Evolutionary conservation across 2,888 invertebrate genomes (phyloP).

Genomic region (Scaptodrosophila latifasciaeformis): DNA sequence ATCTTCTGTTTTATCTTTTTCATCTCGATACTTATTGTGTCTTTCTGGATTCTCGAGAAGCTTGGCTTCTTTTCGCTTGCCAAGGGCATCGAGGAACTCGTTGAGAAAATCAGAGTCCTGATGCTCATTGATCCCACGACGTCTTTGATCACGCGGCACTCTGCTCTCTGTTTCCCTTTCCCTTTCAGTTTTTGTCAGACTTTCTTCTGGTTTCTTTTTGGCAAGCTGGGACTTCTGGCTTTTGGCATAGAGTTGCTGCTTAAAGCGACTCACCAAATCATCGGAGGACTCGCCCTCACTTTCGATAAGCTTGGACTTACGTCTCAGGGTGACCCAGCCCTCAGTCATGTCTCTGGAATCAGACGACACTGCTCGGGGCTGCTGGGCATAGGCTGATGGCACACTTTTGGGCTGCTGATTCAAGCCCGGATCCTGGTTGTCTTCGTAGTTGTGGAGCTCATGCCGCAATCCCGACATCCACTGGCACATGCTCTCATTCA

Average conservation of each 20-base stretch:
- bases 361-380: conserved; percentile 15
- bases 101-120: conserved; percentile 63
- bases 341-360: background rate
- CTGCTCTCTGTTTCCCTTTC: conserved; percentile 15
- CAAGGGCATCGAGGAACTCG: conserved; percentile 66
- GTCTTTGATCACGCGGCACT: conserved; percentile 23
- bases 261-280: conserved; percentile 69
- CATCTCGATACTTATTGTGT: too few species aligned
- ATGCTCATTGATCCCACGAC: conserved; percentile 69
- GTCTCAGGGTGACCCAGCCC: conserved; percentile 23
- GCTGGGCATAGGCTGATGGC: conserved; percentile 56
- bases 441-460: conserved; percentile 69
- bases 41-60: too few species aligned
- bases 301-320: background rate
- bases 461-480: conserved; percentile 72
- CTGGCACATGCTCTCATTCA: conserved; percentile 68
- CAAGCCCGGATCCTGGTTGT: conserved; percentile 41
- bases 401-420: conserved; percentile 71
- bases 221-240: conserved; percentile 33
- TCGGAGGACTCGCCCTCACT: conserved; percentile 13
- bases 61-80: too few species aligned
- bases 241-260: conserved; percentile 66
- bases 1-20: too few species aligned
- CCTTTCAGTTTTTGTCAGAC: conserved; percentile 14
- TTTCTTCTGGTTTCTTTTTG: conserved; percentile 16